Evolutionary conservation across 1,140 invertebrate genomes (phyloP), one percentile per base, ranked within the genome.

Genomic region (Plutomurus gul): DNA sequence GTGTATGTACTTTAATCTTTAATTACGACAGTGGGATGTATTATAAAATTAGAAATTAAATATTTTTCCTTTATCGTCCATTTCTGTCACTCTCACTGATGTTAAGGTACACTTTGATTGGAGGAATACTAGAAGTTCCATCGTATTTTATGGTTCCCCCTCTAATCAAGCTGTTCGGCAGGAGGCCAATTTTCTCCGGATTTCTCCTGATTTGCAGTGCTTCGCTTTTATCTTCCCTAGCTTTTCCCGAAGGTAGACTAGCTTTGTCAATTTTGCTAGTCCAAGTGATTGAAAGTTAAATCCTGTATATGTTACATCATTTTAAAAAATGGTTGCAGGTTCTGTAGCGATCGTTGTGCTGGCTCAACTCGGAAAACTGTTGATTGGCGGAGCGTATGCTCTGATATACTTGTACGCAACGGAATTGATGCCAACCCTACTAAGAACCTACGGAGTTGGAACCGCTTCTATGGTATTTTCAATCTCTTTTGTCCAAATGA

Each of bases 381-480:
- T 85, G 70, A 86, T 88, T 78, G 87, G 87, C 7, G 85, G 85
- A 16, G 84, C 87, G 1, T 88, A 87, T 82, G 85, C 85, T 49
- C 84, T 87, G 0, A 84, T 87, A 16, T 89, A 88, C 75, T 83
- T 89, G 5, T 89, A 88, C 80, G 87, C 88, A 5, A 86, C 88
- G 10, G 88, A 89, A 81, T 33, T 86, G 0, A 85, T 85, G 76
- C 88, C 88, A 0, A 89, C 88, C 0, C 84, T 86, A 1, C 82
- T 89, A 16, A 82, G 88, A 39, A 87, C 87, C 33, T 85, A 85
- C 30, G 87, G 85, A 16, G 60, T 89, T 20, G 88, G 88, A 7
- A 84, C 85, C 0, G 83, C 86, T 16, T 87, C 86, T 3, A 85
- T 86, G 51, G 81, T 72, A 71, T 76, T 49, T 37, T 46, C 8